Evolutionary conservation across 2,888 invertebrate species (phyloP).

Genomic region (Drosophila meridiana): DNA sequence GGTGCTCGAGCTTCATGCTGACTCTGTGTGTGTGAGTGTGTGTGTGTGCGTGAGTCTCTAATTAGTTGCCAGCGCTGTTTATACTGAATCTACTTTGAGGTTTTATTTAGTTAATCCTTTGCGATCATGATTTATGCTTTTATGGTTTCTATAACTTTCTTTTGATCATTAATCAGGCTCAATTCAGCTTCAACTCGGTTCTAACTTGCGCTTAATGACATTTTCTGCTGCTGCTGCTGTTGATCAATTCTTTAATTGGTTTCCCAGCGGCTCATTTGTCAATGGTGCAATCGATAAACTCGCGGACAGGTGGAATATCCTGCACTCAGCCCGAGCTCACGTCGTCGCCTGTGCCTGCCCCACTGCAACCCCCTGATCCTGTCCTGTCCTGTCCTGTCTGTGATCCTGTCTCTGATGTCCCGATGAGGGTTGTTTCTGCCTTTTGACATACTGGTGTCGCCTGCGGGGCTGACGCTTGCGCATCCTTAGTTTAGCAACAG

Average conservation of each 20-base stretch:
- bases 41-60: slow-evolving; percentile 61
- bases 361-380: not conserved
- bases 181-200: slow-evolving; percentile 30
- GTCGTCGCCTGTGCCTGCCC: slow-evolving; percentile 9
- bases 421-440: slow-evolving; percentile 47
- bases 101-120: slow-evolving; percentile 45
- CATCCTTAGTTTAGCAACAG: slow-evolving; percentile 63
- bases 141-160: slow-evolving; percentile 20
- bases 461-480: slow-evolving; percentile 25
- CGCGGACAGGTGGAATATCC: slow-evolving; percentile 80
- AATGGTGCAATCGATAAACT: slow-evolving; percentile 77
- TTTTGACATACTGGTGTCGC: slow-evolving; percentile 29
- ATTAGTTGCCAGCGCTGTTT: slow-evolving; percentile 50
- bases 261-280: slow-evolving; percentile 82
- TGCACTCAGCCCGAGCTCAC: slow-evolving; percentile 38
- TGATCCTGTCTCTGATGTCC: slow-evolving; percentile 1
- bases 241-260: slow-evolving; percentile 80
- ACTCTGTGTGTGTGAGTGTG: not conserved
- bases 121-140: slow-evolving; percentile 74
- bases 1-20: slow-evolving; percentile 59
- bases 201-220: slow-evolving; percentile 19
- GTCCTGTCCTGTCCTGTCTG: not conserved
- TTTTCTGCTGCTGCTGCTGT: slow-evolving; percentile 4
- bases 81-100: not conserved
- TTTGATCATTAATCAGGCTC: slow-evolving; percentile 50